Base-by-base conservation (phyloP, 1,140 invertebrate species). In the Halictus rubicundus region DNA sequence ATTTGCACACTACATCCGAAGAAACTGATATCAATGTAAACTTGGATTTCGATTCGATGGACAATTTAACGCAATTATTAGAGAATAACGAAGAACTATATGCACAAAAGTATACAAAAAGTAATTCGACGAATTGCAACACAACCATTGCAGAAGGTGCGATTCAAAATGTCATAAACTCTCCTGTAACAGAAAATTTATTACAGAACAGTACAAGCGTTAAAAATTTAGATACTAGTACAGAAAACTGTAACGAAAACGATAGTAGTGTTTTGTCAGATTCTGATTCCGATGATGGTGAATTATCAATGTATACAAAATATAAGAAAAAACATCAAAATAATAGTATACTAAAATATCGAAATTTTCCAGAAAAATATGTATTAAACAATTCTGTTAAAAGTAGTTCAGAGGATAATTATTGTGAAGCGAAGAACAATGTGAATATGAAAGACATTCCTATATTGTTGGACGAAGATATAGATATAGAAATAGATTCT, bases 281-380 rank as follows among this genome's bases (percentile, higher is more conserved):
- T 54, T 32, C 54, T 57, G 65, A 87, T 68, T 39, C 23, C 23
- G 39, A 83, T 57, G 68, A 63, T 27, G 65, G 72, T 68, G 83
- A 83, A 27, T 63, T 89, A 21, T 92, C 91, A 10, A 90, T 89
- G 83, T 92, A 91, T 77, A 86, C 91, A 21, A 91, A 80, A 68
- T 92, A 92, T 57, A 91, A 87, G 79, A 88, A 70, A 68, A 64
- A 64, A n/a, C 81, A 89, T 64, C 61, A 69, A 12, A 49, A 89
- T 23, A 92, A 92, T 57, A 92, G 91, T 52, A 92, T 92, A 77
- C 42, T 46, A 19, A 85, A 87, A 12, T 90, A 89, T 77, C 78
- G 87, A 32, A 37, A 37, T 75, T 66, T 70, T 70, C 49, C 82
- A 12, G 63, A 79, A 68, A 80, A 84, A 71, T 80, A 88, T 54